Evolutionary conservation across 2,113 vertebrate genomes (phyloP).

Genomic region (Heterochromis multidens): DNA sequence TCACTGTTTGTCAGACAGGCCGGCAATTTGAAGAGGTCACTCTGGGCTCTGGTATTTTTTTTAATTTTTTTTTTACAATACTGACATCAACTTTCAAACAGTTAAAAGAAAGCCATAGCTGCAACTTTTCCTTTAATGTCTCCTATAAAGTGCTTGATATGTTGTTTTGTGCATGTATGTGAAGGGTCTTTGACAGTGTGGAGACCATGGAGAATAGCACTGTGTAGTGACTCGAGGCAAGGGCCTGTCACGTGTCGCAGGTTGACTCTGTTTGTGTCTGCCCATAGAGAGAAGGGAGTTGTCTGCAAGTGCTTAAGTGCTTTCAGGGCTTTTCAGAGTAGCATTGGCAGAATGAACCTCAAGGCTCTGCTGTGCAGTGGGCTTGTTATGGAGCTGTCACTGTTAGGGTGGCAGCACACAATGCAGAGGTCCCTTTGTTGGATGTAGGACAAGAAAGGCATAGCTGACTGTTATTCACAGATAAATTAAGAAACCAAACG

Average conservation of each 20-base stretch:
- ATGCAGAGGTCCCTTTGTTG: not conserved
- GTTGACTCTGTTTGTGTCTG: constrained; percentile 8
- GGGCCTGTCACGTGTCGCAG: constrained; percentile 33
- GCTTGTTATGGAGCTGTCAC: constrained; percentile 61
- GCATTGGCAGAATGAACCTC: constrained; percentile 40
- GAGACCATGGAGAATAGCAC: constrained; percentile 7
- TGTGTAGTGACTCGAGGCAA: not conserved
- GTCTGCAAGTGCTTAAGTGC: constrained; percentile 23
- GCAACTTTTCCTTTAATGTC: not conserved
- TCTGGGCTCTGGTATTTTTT: not conserved
- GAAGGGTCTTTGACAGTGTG: not conserved
- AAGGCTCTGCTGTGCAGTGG: constrained; percentile 12
- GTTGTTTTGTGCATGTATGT: constrained; percentile 11
- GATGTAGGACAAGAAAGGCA: not conserved
- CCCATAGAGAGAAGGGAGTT: constrained; percentile 6
- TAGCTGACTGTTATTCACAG: not conserved
- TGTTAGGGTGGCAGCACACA: not conserved
- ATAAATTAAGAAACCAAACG: not conserved
- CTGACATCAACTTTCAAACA: not conserved
- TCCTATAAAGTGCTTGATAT: not conserved
- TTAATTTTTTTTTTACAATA: not conserved
- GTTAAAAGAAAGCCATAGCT: not conserved
- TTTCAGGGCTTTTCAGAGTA: constrained; percentile 21
- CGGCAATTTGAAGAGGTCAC: not conserved
- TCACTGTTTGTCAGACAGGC: not conserved